Percentiles rank a stretch among this genome's conserved stretches.
Evolutionary conservation across 2,888 invertebrate species (phyloP).

Genomic region (Acrobasis consociella): DNA sequence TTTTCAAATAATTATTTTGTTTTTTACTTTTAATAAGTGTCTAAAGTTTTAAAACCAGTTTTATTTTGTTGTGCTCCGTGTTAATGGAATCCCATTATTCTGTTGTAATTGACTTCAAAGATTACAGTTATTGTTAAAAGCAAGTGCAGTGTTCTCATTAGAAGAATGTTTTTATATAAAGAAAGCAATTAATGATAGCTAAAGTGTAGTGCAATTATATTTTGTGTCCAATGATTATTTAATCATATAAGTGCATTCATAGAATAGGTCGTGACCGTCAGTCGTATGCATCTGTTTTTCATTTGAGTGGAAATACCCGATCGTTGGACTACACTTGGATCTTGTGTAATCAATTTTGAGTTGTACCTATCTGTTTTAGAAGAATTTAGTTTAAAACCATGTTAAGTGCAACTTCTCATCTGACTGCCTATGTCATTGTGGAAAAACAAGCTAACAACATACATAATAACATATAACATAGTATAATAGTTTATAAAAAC

Average conservation of each 20-base stretch:
- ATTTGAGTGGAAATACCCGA: too few relatives aligned
- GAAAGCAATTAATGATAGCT: not conserved
- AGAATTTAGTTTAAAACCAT: too few relatives aligned
- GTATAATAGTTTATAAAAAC: too few relatives aligned
- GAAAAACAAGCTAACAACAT: too few relatives aligned
- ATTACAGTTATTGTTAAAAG: not conserved
- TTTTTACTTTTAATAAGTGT: constrained; percentile 14
- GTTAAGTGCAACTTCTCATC: too few relatives aligned
- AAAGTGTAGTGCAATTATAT: not conserved
- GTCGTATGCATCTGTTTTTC: too few relatives aligned
- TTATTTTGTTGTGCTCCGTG: not conserved
- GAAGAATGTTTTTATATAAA: constrained; percentile 6
- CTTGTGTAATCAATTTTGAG: too few relatives aligned
- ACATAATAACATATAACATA: too few relatives aligned
- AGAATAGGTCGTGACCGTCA: not conserved
- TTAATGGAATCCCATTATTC: not conserved
- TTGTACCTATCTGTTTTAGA: too few relatives aligned
- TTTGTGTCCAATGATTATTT: not conserved
- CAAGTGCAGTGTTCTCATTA: constrained; percentile 26
- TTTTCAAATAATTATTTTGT: not conserved
- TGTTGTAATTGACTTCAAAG: not conserved
- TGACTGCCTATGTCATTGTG: too few relatives aligned
- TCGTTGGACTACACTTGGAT: too few relatives aligned
- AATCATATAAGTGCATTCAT: not conserved
- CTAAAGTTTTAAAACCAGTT: not conserved